phyloP scores from a whole-genome alignment of 2,113 vertebrate species.

The Verasper variegatus region DNA sequence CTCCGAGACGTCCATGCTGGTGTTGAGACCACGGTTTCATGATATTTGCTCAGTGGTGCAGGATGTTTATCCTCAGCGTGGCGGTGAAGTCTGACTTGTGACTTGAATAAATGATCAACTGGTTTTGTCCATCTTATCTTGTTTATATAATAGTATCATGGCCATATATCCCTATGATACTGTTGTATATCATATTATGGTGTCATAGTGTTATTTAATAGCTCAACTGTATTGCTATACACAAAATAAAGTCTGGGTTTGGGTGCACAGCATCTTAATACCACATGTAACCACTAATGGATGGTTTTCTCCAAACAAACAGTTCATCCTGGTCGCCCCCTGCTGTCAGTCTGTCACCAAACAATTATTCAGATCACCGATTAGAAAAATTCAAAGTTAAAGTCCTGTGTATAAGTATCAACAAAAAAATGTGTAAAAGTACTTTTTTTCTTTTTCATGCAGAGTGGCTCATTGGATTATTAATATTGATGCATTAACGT shows the following conservation, averaged over 20 bases:
- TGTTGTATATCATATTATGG: slow-evolving; percentile 65
- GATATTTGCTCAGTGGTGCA: slow-evolving; percentile 76
- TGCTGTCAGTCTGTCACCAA: slow-evolving; percentile 33
- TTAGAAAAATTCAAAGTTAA: neutral
- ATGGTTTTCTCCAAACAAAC: slow-evolving; percentile 19
- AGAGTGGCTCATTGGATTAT: neutral
- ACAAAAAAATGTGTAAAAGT: neutral
- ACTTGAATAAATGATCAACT: slow-evolving; percentile 42
- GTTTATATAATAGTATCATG: slow-evolving; percentile 84
- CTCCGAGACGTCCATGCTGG: slow-evolving; percentile 61
- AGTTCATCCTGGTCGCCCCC: slow-evolving; percentile 32
- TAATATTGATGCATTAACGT: neutral
- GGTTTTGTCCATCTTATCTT: slow-evolving; percentile 90
- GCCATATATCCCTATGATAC: slow-evolving; percentile 59
- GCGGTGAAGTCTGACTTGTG: slow-evolving; percentile 68
- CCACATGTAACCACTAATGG: slow-evolving; percentile 30
- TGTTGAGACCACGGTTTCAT: slow-evolving; percentile 56
- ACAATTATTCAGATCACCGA: neutral
- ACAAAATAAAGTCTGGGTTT: slow-evolving; percentile 97
- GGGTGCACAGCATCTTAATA: slow-evolving; percentile 84
- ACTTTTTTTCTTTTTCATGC: neutral
- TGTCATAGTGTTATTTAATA: slow-evolving; percentile 96
- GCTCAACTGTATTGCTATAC: slow-evolving; percentile 96
- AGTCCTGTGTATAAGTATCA: neutral
- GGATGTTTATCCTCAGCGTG: slow-evolving; percentile 79